phyloP scores from a whole-genome alignment of 2,888 invertebrate genomes.

The Andrena bicolor region DNA sequence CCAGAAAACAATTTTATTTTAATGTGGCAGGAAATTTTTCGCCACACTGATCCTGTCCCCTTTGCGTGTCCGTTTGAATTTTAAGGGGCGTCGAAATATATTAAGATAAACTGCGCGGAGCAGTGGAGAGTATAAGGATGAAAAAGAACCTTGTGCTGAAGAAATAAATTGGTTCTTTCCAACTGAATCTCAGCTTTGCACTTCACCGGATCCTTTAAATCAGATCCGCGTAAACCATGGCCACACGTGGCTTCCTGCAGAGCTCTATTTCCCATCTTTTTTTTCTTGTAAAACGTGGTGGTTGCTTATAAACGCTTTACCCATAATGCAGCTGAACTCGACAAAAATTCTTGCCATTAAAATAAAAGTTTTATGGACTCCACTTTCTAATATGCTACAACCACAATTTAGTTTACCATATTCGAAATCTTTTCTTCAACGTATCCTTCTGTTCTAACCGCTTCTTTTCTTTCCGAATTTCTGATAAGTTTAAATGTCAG shows the following conservation, averaged over 20 bases:
- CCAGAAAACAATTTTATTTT: not conserved
- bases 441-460: not conserved
- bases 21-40: not conserved
- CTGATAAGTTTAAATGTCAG: not conserved
- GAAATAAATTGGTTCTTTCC: constrained; percentile 1
- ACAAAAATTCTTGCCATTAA: not conserved
- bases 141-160: constrained; percentile 1
- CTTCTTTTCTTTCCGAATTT: not conserved
- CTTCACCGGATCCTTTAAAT: constrained; percentile 2
- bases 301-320: not conserved
- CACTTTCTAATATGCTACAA: not conserved
- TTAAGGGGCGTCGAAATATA: not conserved
- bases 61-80: not conserved
- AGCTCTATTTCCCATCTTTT: not conserved
- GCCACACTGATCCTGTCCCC: not conserved
- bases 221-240: not conserved
- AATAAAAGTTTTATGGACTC: no score
- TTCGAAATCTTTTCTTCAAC: not conserved
- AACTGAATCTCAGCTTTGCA: not conserved
- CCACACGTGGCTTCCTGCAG: not conserved
- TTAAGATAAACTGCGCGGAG: not conserved
- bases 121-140: not conserved
- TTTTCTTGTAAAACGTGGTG: not conserved
- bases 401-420: not conserved
- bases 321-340: no score